Percentiles rank a stretch among this genome's conserved stretches.
These are phyloP conservation scores for Brachymystax lenok DNA, from an alignment of 2,797 vertebrate species.

Conservation along the genomic window DNA sequence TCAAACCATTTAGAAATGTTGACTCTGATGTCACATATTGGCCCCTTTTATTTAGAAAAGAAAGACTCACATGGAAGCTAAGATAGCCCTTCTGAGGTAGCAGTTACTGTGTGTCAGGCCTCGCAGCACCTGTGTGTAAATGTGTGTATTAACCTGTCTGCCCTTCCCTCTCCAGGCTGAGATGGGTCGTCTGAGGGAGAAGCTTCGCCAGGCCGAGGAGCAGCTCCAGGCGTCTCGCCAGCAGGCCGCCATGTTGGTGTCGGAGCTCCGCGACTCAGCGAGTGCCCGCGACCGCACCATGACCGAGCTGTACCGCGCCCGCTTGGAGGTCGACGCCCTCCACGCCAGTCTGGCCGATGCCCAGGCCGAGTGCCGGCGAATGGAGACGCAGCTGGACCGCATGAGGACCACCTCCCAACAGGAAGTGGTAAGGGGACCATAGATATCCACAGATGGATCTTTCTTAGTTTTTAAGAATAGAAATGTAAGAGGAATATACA, in stretches of 20 bases:
- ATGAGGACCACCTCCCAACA: constrained; percentile 71
- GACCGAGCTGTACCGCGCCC: constrained; percentile 87
- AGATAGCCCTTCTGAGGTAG: not conserved
- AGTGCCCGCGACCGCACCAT: constrained; percentile 88
- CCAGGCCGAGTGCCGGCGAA: constrained; percentile 81
- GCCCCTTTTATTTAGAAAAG: too few species aligned
- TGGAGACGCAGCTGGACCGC: constrained; percentile 73
- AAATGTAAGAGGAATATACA: too few species aligned
- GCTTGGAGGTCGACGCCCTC: constrained; percentile 87
- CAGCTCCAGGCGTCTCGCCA: constrained; percentile 90
- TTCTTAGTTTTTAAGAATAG: too few species aligned
- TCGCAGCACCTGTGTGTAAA: not conserved
- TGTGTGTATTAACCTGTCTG: not conserved
- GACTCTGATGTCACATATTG: too few species aligned
- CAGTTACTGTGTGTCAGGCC: too few species aligned
- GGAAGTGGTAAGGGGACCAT: constrained; percentile 65
- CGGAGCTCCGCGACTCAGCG: constrained; percentile 88
- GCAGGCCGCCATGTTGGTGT: constrained; percentile 86
- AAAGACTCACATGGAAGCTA: too few species aligned
- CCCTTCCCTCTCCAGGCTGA: constrained; percentile 76
- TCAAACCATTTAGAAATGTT: too few species aligned
- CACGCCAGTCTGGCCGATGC: constrained; percentile 83
- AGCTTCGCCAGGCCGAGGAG: constrained; percentile 91
- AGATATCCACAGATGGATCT: not conserved
- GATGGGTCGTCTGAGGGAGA: constrained; percentile 80